phyloP scores from a whole-genome alignment of 1,140 invertebrate species.

The Saccostrea glomerata region DNA sequence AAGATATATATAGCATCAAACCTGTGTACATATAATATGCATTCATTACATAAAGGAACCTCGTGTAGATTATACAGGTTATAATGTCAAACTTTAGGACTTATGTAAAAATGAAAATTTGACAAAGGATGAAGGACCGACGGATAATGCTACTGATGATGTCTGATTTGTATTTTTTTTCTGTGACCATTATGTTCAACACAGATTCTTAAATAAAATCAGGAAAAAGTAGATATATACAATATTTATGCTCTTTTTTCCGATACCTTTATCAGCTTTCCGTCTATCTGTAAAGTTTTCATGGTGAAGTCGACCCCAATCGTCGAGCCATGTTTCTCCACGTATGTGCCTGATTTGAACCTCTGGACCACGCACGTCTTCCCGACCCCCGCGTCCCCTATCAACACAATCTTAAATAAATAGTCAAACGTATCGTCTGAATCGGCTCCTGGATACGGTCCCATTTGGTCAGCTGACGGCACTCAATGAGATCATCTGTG shows the following conservation, averaged over 20 bases:
- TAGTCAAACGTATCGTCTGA: conserved; percentile 78
- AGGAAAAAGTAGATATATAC: no score
- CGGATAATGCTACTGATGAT: no score
- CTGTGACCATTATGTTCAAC: no score
- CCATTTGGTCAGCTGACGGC: conserved; percentile 42
- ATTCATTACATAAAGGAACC: no score
- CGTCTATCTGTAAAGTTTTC: conserved; percentile 95
- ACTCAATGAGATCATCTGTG: conserved; percentile 19
- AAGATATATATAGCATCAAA: no score
- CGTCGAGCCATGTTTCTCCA: conserved; percentile 95
- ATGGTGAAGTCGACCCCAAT: conserved; percentile 98
- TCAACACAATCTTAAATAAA: conserved; percentile 79
- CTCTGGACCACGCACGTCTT: conserved; percentile 86
- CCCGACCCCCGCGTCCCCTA: conserved; percentile 79
- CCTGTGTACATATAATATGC: no score
- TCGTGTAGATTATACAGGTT: no score
- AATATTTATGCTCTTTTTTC: background rate
- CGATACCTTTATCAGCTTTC: conserved; percentile 93
- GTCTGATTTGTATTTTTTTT: no score
- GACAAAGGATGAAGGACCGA: no score
- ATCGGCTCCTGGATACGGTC: conserved; percentile 60
- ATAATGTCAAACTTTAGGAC: no score
- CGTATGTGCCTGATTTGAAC: conserved; percentile 95
- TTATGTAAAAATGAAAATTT: no score
- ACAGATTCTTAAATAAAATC: no score